These are phyloP conservation scores for Fratercula arctica DNA, from an alignment of 2,797 vertebrate species.

Conservation along the genomic window DNA sequence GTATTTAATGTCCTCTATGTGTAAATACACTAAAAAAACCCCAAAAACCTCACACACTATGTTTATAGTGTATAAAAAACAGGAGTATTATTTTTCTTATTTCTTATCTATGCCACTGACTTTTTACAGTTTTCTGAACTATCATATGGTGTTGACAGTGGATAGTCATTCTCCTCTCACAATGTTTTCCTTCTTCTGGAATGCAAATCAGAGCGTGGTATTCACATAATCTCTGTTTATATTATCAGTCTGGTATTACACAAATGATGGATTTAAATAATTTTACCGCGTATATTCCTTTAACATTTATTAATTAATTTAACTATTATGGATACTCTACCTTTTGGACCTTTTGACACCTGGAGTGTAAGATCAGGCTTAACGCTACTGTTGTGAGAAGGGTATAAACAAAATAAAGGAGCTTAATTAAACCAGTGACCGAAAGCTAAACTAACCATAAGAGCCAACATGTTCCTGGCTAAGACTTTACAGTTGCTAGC, in stretches of 20 bases:
- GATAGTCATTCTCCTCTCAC: background rate
- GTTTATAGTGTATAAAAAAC: background rate
- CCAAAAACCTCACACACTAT: accelerated
- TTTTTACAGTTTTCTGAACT: background rate
- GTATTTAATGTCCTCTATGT: background rate
- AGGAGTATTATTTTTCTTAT: background rate
- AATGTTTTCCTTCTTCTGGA: background rate
- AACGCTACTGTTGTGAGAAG: background rate
- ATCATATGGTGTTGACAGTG: background rate
- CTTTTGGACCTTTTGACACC: background rate
- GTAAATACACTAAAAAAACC: background rate
- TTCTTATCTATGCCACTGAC: background rate
- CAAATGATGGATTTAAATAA: background rate
- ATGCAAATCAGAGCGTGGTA: background rate
- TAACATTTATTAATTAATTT: background rate
- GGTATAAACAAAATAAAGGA: background rate
- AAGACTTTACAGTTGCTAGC: background rate
- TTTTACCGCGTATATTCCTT: background rate
- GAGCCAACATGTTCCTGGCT: background rate
- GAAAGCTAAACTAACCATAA: background rate
- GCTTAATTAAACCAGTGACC: background rate
- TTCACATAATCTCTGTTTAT: background rate
- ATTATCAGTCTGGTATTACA: background rate
- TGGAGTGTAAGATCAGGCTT: background rate
- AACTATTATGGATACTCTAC: background rate